Evolutionary conservation across 2,888 invertebrate species (phyloP).

Genomic region (Aricia artaxerxes): DNA sequence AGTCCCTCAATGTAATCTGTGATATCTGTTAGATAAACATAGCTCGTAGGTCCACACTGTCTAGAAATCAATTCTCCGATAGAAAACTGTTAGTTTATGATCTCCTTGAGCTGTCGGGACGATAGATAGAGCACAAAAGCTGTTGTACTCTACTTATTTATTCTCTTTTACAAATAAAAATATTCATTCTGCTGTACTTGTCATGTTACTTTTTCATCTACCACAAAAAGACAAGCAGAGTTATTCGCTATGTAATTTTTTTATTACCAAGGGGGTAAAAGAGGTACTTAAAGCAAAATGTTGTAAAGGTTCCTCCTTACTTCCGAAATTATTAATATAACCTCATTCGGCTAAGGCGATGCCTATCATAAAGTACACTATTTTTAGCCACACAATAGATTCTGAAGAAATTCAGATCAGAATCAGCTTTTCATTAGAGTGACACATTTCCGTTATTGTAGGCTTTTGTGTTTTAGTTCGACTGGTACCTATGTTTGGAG

Average conservation of each 20-base stretch:
- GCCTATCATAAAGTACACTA: conserved; percentile 18
- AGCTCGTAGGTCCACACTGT: too few species aligned
- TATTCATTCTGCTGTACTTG: too few species aligned
- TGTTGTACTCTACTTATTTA: too few species aligned
- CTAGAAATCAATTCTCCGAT: too few species aligned
- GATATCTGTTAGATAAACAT: too few species aligned
- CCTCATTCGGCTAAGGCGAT: conserved; percentile 7
- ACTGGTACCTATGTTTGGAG: neutral
- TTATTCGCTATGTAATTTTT: neutral
- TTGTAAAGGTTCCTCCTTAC: neutral
- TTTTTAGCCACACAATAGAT: conserved; percentile 20
- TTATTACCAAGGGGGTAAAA: neutral
- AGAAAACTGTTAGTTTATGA: too few species aligned
- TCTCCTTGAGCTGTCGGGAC: too few species aligned
- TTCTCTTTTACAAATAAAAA: too few species aligned
- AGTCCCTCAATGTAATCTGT: too few species aligned
- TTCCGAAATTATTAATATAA: neutral
- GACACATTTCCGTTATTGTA: conserved; percentile 2
- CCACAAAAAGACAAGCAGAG: too few species aligned
- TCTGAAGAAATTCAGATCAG: conserved; percentile 21
- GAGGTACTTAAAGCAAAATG: neutral
- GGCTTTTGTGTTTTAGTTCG: neutral
- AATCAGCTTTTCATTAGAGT: conserved; percentile 8
- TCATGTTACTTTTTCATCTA: too few species aligned
- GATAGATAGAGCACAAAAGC: too few species aligned